These are phyloP conservation scores for Catalaphyllia jardinei DNA, from an alignment of 64 coral and sea anemone genomes.

Conservation along the genomic window DNA sequence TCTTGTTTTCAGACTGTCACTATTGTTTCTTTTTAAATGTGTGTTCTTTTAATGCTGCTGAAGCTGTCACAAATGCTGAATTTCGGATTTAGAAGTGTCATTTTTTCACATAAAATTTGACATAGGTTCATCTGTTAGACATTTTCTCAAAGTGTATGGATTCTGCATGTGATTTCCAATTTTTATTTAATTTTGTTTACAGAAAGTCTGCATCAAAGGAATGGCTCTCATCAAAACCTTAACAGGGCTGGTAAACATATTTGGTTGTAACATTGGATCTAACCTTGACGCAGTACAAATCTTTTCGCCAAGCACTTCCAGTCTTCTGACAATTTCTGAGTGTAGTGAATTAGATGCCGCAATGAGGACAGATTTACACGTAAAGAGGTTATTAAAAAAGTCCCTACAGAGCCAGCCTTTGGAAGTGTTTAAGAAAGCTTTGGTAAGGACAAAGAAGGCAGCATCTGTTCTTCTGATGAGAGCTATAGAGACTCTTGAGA, in stretches of 20 bases:
- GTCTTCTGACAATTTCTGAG: conserved; percentile 31
- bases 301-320: conserved; percentile 41
- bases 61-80: too few species aligned
- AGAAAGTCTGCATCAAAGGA: conserved; percentile 39
- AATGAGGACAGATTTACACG: not conserved
- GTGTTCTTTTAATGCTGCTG: too few species aligned
- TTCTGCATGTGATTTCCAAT: not conserved
- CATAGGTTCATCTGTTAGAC: too few species aligned
- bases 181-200: not conserved
- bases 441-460: conserved; percentile 24
- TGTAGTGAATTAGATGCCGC: not conserved
- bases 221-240: not conserved
- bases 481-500: conserved; percentile 22
- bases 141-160: not conserved
- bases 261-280: conserved; percentile 23
- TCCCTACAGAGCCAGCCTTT: not conserved
- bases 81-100: too few species aligned
- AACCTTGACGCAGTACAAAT: conserved; percentile 11
- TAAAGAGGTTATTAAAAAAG: not conserved
- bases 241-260: not conserved
- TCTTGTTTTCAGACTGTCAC: too few species aligned
- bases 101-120: too few species aligned
- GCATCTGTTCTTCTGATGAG: conserved; percentile 14
- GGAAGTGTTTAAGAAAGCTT: not conserved
- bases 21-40: too few species aligned